Conservation (phyloP, 2,797 vertebrate genomes). For the Halcyon smyrnensis region DNA sequence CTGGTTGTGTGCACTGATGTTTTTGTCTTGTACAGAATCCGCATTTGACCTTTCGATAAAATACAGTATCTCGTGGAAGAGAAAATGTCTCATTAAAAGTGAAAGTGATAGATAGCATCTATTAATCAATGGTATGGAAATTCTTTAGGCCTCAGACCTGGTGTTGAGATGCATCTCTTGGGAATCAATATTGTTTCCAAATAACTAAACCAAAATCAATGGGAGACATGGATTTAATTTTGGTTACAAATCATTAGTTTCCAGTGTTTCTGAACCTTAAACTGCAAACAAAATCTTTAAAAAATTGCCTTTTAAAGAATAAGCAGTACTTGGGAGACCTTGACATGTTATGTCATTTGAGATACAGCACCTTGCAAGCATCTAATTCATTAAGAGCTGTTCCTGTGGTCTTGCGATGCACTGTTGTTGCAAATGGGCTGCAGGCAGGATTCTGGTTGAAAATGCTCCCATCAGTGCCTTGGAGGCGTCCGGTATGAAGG, state of each 20-base stretch:
- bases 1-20: not conserved
- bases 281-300: conserved; percentile 35
- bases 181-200: conserved; percentile 79
- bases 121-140: conserved; percentile 76
- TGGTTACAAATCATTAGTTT: conserved; percentile 75
- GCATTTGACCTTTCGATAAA: conserved; percentile 59
- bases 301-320: conserved; percentile 54
- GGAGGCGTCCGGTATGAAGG: not conserved
- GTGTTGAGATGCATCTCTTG: conserved; percentile 71
- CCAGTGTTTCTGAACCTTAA: conserved; percentile 67
- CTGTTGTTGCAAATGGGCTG: not conserved
- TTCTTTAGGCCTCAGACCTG: conserved; percentile 59
- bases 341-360: conserved; percentile 22
- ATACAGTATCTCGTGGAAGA: conserved; percentile 39
- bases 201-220: conserved; percentile 82
- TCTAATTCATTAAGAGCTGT: not conserved
- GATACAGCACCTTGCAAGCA: not conserved
- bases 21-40: not conserved
- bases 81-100: conserved; percentile 76
- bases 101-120: conserved; percentile 71
- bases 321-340: conserved; percentile 24
- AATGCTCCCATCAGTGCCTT: not conserved
- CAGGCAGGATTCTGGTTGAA: not conserved
- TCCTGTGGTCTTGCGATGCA: not conserved
- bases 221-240: conserved; percentile 67